Conservation (phyloP, 1,140 invertebrate species). For the Panagrolaimus sp. region DNA sequence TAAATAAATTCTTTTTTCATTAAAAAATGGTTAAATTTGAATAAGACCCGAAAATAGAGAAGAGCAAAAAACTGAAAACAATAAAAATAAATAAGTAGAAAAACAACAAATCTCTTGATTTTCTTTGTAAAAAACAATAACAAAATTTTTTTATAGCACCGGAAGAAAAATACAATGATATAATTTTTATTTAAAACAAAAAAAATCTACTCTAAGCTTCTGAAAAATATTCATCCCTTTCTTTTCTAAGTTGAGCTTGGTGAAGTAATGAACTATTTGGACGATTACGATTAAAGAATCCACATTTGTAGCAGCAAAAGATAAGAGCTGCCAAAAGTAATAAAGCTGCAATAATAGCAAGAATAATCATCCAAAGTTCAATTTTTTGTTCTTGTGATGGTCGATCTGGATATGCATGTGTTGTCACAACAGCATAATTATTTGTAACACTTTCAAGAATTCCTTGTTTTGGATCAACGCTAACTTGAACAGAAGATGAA, state of each 20-base stretch:
- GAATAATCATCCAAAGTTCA: constrained; percentile 33
- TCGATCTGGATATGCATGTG: constrained; percentile 43
- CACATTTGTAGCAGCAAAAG: constrained; percentile 32
- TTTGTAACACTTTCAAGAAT: constrained; percentile 42
- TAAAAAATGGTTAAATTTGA: no score
- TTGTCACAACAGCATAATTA: constrained; percentile 42
- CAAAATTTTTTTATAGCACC: no score
- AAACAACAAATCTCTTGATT: no score
- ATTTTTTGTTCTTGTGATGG: constrained; percentile 37
- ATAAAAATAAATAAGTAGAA: no score
- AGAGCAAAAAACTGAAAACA: no score
- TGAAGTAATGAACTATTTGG: constrained; percentile 26
- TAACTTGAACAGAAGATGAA: constrained; percentile 40
- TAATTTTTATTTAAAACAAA: no score
- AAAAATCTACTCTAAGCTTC: no score
- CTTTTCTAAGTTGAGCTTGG: constrained; percentile 30
- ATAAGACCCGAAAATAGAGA: no score
- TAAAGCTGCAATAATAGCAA: constrained; percentile 39
- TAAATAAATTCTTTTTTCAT: no score
- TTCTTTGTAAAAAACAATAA: no score
- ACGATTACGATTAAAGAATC: constrained; percentile 46
- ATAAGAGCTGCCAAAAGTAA: constrained; percentile 31
- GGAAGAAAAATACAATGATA: no score
- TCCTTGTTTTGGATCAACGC: constrained; percentile 46
- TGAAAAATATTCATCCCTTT: constrained; percentile 7